Conservation (phyloP, 64 coral and sea anemone species). For the Platygyra sinensis region DNA sequence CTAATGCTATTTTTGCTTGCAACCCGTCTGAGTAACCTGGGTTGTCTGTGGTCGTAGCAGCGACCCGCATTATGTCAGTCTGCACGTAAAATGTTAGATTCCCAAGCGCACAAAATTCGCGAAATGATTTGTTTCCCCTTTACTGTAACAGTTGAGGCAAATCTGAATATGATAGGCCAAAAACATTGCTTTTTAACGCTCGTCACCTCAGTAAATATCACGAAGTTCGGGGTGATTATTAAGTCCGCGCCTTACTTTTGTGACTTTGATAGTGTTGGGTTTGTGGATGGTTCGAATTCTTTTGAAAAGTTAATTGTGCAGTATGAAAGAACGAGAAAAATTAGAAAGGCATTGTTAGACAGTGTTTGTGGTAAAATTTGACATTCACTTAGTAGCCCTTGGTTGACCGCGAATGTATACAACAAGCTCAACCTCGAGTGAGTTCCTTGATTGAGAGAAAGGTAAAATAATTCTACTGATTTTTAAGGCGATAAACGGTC, state of each 20-base stretch:
- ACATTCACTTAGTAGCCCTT: background rate
- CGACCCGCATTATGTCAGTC: background rate
- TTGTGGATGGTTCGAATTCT: background rate
- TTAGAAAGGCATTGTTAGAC: background rate
- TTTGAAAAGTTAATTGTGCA: background rate
- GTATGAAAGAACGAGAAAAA: background rate
- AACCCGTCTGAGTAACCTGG: background rate
- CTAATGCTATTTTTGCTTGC: background rate
- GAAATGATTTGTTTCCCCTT: background rate
- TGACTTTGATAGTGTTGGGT: background rate
- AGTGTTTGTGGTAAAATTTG: background rate
- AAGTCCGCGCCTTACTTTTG: background rate
- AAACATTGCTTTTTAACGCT: background rate
- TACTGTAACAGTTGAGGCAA: background rate
- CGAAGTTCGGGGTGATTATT: background rate
- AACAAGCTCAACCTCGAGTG: background rate
- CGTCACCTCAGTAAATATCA: background rate
- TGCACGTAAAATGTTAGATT: background rate
- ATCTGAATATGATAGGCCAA: background rate
- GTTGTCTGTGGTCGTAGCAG: constrained; percentile 12
- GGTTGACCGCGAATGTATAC: background rate
- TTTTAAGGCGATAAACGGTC: background rate
- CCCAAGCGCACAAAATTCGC: background rate
- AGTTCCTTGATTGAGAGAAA: background rate
- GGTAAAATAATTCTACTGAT: background rate